Percentiles rank a stretch among this genome's conserved stretches.
phyloP scores from a whole-genome alignment of 2,797 vertebrate genomes.

The Darevskia mixta region DNA sequence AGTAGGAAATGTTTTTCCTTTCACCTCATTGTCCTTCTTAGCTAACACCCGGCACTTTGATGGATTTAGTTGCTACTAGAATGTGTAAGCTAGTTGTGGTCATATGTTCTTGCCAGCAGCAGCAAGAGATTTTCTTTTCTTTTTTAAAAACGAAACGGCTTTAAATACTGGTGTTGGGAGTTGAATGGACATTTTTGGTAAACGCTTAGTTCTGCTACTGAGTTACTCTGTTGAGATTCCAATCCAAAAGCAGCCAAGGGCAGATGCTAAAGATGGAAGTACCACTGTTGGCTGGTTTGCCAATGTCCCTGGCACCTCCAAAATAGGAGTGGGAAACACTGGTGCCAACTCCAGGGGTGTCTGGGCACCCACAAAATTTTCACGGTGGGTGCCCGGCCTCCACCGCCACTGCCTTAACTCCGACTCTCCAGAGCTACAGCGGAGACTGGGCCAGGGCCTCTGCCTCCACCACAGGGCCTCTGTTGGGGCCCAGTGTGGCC shows the following conservation, averaged over 20 bases:
- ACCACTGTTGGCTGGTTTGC: accelerated
- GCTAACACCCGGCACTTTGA: not conserved
- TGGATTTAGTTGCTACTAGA: constrained; percentile 6
- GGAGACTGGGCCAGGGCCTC: too few relatives aligned
- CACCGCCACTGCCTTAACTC: too few relatives aligned
- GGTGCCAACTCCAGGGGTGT: too few relatives aligned
- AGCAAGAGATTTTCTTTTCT: not conserved
- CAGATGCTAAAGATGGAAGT: not conserved
- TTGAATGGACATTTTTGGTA: not conserved
- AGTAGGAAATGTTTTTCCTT: not conserved
- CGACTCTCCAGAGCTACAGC: too few relatives aligned
- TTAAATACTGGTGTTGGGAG: not conserved
- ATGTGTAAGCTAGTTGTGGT: not conserved
- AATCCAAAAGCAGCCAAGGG: not conserved
- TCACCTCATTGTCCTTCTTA: accelerated
- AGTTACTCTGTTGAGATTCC: not conserved
- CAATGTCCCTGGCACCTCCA: too few relatives aligned
- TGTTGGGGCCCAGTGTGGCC: too few relatives aligned
- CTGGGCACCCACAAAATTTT: too few relatives aligned
- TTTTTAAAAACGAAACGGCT: not conserved
- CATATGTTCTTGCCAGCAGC: not conserved
- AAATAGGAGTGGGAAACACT: too few relatives aligned
- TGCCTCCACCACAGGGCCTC: too few relatives aligned
- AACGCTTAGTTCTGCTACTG: not conserved
- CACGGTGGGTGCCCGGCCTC: too few relatives aligned